Base-by-base conservation (phyloP, 2,113 vertebrate species). In the Pungitius pungitius region DNA sequence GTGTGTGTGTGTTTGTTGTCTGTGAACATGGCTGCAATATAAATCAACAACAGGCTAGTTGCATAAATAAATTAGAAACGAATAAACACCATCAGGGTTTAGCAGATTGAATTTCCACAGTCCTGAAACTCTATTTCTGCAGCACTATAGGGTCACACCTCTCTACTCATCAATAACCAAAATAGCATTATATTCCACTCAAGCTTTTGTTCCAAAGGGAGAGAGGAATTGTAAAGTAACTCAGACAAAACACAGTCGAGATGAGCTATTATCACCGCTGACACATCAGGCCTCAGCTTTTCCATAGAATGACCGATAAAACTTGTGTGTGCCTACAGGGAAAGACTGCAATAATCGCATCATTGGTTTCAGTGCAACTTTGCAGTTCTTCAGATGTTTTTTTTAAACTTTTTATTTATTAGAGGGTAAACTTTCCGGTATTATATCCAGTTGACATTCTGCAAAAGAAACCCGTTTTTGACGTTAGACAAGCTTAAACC, bases 51-150 rank as follows among this genome's bases (percentile, higher is more conserved):
- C 71, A 54, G 73, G n/a, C 75, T 79, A 60, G 80, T 78, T 81
- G 81, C 76, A 87, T 89, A 22, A 89, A 90, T 90, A 83, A 91
- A 86, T 87, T 43, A 89, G 71, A 60, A 73, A 76, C 66, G 69
- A 88, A 84, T 83, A 82, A 84, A 63, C 71, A 27, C 43, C 37
- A 56, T 18, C 72, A 68, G 58, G 8, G 42, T 55, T 77, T 30
- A 9, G 61, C 45, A 57, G 77, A 86, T 87, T 85, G 63, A 80
- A 85, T 92, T 81, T 90, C 87, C 52, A 6, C 24, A 33, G 60
- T 52, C 57, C 57, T 67, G 62, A 85, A 85, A 71, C 69, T 43
- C 73, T 39, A 22, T 72, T 75, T 80, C 77, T 61, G 51, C 47
- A 57, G 73, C 69, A 55, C 66, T 57, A 30, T 20, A 54, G 17